Evolutionary conservation across 2,797 vertebrate species (phyloP), one percentile per base, ranked within the genome.

Genomic region (Arnoldichthys spilopterus): DNA sequence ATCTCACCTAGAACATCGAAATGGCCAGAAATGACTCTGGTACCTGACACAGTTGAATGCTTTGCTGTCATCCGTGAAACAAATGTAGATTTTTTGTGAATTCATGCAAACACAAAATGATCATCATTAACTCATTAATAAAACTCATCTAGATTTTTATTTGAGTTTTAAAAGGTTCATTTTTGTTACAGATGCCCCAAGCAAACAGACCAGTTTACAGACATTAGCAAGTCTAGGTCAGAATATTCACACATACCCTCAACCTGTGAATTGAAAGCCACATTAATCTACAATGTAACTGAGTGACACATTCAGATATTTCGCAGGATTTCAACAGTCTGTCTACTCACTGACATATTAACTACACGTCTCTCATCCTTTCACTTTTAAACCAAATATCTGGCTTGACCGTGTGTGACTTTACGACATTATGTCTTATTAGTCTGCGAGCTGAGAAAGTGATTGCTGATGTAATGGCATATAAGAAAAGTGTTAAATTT

Each of bases 401-500:
- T 51, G 2, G 40, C 49, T 61, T 73, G 43, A 61, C 8, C 43
- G 9, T 6, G 58, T 37, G 26, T 30, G 32, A 30, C 63, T 78
- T 82, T 70, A 43, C 20, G 62, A 15, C 3, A 68, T 13, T 43
- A 8, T 69, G 59, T 71, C 18, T 59, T 64, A 66, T 71, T 75
- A 67, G 72, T 58, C 71, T 56, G 9, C 47, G 72, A 75, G 51
- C 30, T 40, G 37, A 66, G 53, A n/a, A 61, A 30, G 67, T 66
- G 43, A 75, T 72, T 37, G 20, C 49, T 30, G 58, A 75, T 75
- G 22, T 63, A 76, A 75, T 71, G 22, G 47, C 49, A 16, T 56
- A 71, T 40, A 72, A 74, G 59, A 24, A 68, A 77, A 53, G 59
- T 74, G 43, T 76, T 78, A 77, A 64, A 84, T 16, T 75, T 83